Base-by-base conservation (phyloP, 2,888 invertebrate genomes). In the Stegana nigrithorax region DNA sequence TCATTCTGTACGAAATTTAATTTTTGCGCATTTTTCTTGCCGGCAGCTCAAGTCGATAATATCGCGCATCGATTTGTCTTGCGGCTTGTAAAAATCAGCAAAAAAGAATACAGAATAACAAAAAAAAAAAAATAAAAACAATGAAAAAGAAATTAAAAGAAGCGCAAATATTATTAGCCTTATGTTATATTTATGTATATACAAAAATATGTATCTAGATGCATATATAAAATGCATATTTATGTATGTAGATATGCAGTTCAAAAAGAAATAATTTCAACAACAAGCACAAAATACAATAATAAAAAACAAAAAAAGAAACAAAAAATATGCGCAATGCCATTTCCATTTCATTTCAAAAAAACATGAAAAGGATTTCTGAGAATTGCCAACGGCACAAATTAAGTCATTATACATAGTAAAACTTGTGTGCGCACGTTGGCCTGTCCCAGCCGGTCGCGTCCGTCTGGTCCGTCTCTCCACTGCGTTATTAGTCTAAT, bases 321-420 rank as follows among this genome's bases (percentile, higher is more conserved):
- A 4, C 36, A 5, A 3, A 39, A 39, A 39, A 14, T 39, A 39
- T 39, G 14, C 39, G 17, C n/a, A 10, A 5, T 17, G 5, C 39
- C 10, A 39, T 23, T n/a, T n/a, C n/a, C n/a, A n/a, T n/a, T n/a
- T n/a, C n/a, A n/a, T n/a, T n/a, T n/a, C n/a, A 39, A 29, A 29
- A 29, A 29, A 29, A 29, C 12, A 14, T 7, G 8, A 19, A 55
- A 32, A 55, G 53, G 80, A 78, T 80, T 76, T 76, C 75, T 80
- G 72, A 80, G 80, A 76, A 76, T 80, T 75, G 72, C 70, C 14
- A 78, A 73, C 72, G 80, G 77, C 74, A 68, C 77, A 76, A 76
- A 76, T 76, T 76, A 80, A 76, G 75, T 76, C 77, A 76, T 80
- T 76, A 78, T 78, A 67, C 66, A 65, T 64, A 55, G 53, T 36